phyloP scores from a whole-genome alignment of 2,797 vertebrate genomes.

The Clamator glandarius region DNA sequence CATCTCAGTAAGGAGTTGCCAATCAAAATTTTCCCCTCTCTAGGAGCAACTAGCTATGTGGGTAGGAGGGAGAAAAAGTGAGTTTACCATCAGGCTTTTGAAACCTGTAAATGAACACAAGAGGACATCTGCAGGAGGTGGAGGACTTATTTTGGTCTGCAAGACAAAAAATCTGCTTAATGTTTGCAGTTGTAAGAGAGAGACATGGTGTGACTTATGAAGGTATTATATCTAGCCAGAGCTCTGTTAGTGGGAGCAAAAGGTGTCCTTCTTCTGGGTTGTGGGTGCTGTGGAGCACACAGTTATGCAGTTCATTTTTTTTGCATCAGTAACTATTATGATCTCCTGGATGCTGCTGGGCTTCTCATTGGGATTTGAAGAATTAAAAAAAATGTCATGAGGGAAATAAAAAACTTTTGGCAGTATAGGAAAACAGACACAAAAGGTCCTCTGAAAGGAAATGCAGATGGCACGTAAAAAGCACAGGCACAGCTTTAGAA shows the following conservation, averaged over 20 bases:
- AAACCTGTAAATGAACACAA: background rate
- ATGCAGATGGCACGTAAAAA: background rate
- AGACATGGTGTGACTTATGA: background rate
- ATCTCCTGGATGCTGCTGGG: background rate
- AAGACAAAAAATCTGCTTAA: background rate
- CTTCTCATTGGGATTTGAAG: background rate
- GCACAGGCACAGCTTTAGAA: background rate
- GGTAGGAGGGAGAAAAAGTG: background rate
- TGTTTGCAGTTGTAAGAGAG: background rate
- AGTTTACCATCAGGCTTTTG: background rate
- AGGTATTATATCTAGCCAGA: background rate
- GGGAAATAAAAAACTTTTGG: background rate
- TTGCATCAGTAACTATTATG: background rate
- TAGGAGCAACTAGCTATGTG: background rate
- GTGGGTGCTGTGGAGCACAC: background rate
- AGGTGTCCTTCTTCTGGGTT: background rate
- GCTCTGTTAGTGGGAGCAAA: rapidly evolving
- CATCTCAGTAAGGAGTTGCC: slow-evolving; percentile 28
- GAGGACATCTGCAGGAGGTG: background rate
- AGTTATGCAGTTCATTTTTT: background rate
- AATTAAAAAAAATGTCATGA: background rate
- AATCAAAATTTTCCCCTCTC: background rate
- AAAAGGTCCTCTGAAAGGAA: background rate
- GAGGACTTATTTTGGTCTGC: background rate
- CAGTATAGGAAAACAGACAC: background rate